phyloP scores from a whole-genome alignment of 2,797 vertebrate genomes.

The Pogonophryne albipinna region DNA sequence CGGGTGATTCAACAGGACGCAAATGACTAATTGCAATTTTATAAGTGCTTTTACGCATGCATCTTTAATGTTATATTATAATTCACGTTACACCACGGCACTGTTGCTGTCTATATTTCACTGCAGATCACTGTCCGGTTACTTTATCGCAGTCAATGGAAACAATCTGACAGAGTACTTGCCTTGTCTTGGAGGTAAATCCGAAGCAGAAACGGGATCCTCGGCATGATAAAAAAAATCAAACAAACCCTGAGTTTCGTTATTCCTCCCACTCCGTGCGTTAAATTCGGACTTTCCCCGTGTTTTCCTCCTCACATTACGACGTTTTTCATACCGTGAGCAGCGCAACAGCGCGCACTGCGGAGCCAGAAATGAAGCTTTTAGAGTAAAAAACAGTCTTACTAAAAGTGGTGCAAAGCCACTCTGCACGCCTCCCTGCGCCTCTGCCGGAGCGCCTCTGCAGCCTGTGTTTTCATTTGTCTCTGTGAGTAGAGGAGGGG shows the following conservation, averaged over 20 bases:
- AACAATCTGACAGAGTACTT: conserved; percentile 60
- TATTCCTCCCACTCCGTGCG: conserved; percentile 50
- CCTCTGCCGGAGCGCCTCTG: conserved; percentile 62
- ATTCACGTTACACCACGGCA: conserved; percentile 18
- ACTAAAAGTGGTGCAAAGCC: conserved; percentile 78
- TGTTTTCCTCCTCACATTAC: conserved; percentile 38
- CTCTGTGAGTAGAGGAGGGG: conserved; percentile 66
- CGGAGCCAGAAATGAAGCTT: conserved; percentile 48
- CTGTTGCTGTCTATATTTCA: conserved; percentile 44
- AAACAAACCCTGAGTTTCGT: conserved; percentile 45
- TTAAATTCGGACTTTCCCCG: conserved; percentile 56
- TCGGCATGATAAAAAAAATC: conserved; percentile 69
- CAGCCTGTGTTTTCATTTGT: conserved; percentile 55
- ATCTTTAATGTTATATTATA: conserved; percentile 21
- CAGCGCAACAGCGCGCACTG: conserved; percentile 41
- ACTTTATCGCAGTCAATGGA: conserved; percentile 33
- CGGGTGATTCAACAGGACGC: conserved; percentile 43
- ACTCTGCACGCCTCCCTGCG: conserved; percentile 47
- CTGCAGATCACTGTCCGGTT: conserved; percentile 32
- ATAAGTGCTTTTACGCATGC: conserved; percentile 30
- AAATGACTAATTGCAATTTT: conserved; percentile 14
- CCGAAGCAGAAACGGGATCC: conserved; percentile 63
- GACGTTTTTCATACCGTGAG: conserved; percentile 22
- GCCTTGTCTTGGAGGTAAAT: conserved; percentile 71
- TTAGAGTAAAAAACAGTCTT: conserved; percentile 45